phyloP scores from a whole-genome alignment of 2,113 vertebrate species.

The Periophthalmus modestus region DNA sequence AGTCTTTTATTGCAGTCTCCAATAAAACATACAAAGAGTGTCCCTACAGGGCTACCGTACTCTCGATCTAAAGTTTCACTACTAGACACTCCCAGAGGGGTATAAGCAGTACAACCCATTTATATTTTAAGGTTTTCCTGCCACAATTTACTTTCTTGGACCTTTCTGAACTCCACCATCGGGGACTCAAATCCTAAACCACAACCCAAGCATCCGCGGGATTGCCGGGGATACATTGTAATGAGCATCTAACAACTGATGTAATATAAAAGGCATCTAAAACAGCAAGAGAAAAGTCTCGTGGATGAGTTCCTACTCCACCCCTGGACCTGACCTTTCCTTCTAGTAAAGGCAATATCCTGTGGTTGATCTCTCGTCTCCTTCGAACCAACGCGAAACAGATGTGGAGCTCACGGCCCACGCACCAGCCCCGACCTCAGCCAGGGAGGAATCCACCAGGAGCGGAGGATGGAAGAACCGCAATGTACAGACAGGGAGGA shows the following conservation, averaged over 20 bases:
- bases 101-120: not conserved
- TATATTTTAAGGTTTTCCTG: not conserved
- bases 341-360: slow-evolving; percentile 79
- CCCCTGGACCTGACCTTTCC: slow-evolving; percentile 63
- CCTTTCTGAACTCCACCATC: not conserved
- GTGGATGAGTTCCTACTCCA: slow-evolving; percentile 59
- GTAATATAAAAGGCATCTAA: slow-evolving; percentile 58
- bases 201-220: slow-evolving; percentile 32
- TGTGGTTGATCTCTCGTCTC: slow-evolving; percentile 78
- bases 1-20: too few relatives aligned
- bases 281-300: slow-evolving; percentile 51
- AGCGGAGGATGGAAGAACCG: slow-evolving; percentile 1
- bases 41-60: not conserved
- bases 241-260: slow-evolving; percentile 51
- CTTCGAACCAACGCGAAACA: slow-evolving; percentile 74
- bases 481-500: not conserved
- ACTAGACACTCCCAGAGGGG: not conserved
- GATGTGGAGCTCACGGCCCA: slow-evolving; percentile 71
- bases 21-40: not conserved
- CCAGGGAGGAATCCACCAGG: slow-evolving; percentile 31
- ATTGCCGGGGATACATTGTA: slow-evolving; percentile 22
- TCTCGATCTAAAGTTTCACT: not conserved
- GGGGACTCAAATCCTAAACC: slow-evolving; percentile 22
- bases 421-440: slow-evolving; percentile 26
- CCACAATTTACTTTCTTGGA: not conserved